Evolutionary conservation across 2,797 vertebrate species (phyloP).

Genomic region (Astyanax mexicanus): DNA sequence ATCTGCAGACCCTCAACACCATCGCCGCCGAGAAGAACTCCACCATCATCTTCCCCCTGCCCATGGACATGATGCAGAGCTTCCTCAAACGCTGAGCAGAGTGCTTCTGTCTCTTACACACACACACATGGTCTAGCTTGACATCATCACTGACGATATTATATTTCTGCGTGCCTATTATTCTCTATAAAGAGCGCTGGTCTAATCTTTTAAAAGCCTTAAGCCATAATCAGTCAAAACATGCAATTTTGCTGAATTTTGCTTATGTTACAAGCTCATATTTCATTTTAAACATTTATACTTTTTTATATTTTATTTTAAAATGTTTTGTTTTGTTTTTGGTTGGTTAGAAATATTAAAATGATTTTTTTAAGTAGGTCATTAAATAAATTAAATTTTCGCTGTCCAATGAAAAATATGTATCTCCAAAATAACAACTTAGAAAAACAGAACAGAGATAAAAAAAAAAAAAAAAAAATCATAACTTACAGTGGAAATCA

Average conservation of each 20-base stretch:
- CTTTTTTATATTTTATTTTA: neutral
- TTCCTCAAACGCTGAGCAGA: conserved; percentile 67
- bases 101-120: neutral
- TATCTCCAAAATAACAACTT: no score
- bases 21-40: conserved; percentile 97
- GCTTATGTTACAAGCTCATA: neutral
- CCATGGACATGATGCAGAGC: conserved; percentile 90
- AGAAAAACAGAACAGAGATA: no score
- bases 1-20: conserved; percentile 95
- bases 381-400: no score
- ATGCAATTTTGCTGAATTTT: neutral
- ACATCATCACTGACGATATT: conserved; percentile 4
- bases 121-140: neutral
- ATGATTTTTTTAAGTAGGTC: no score
- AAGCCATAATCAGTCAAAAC: conserved; percentile 58
- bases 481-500: no score
- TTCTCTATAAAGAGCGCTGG: conserved; percentile 36
- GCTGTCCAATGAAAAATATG: no score
- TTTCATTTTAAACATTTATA: neutral
- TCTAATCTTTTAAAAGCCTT: conserved; percentile 69
- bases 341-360: no score
- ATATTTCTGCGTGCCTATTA: conserved; percentile 38
- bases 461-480: no score
- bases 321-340: no score
- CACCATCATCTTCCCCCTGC: conserved; percentile 94